A percentile compares a stretch with the other conserved stretches of the same genome.
These are phyloP conservation scores for Nomada ferruginata DNA, from an alignment of 2,888 invertebrate genomes.

Conservation along the genomic window DNA sequence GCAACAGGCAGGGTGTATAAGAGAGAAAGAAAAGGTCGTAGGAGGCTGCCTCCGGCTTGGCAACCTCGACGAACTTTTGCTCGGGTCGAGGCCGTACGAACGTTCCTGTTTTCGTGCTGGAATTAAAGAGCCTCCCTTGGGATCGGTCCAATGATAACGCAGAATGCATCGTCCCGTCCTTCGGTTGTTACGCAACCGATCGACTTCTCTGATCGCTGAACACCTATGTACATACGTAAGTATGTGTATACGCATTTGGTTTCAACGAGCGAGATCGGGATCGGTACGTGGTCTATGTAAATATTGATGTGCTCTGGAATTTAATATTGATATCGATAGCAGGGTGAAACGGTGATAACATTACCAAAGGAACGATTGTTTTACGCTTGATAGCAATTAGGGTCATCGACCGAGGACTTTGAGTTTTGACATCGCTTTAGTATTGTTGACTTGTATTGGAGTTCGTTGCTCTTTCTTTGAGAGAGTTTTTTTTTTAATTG, in stretches of 20 bases:
- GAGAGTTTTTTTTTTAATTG: neutral
- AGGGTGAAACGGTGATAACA: neutral
- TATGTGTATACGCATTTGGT: too few species aligned
- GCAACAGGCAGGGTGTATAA: neutral
- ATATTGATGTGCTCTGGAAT: neutral
- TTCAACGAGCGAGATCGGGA: neutral
- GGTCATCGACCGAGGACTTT: too few species aligned
- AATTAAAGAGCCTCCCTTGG: slow-evolving; percentile 54
- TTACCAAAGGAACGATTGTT: too few species aligned
- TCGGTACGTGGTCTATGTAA: too few species aligned
- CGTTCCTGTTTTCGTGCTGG: slow-evolving; percentile 65
- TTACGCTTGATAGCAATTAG: too few species aligned
- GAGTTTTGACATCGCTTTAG: neutral
- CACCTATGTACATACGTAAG: too few species aligned
- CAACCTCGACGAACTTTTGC: slow-evolving; percentile 76
- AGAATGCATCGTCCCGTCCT: slow-evolving; percentile 26
- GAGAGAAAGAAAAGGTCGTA: slow-evolving; percentile 3
- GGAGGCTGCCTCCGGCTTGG: slow-evolving; percentile 57
- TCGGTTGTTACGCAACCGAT: slow-evolving; percentile 47
- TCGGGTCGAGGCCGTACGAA: slow-evolving; percentile 75
- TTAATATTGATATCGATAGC: slow-evolving; percentile 6
- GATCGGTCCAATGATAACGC: slow-evolving; percentile 55
- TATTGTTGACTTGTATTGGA: neutral
- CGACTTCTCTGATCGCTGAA: neutral
- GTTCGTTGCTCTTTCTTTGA: neutral